Conservation (phyloP, 2,797 vertebrate genomes). For the Spondyliosoma cantharus region DNA sequence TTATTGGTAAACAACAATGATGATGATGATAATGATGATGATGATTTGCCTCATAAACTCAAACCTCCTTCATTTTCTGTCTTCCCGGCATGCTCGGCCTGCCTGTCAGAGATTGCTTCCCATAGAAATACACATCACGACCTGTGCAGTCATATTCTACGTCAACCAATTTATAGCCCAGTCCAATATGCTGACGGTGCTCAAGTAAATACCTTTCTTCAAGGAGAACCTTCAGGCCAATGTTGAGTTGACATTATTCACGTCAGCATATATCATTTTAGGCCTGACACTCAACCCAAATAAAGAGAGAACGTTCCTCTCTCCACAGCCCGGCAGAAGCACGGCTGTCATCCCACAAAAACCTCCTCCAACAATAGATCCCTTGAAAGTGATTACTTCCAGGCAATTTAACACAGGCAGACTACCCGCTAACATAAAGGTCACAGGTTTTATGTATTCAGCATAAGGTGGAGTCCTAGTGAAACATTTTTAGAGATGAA, state of each 20-base stretch:
- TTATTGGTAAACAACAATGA: constrained; percentile 1
- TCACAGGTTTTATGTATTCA: constrained; percentile 36
- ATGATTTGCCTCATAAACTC: constrained; percentile 31
- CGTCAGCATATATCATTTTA: constrained; percentile 58
- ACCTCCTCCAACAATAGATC: constrained; percentile 33
- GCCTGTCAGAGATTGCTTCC: constrained; percentile 47
- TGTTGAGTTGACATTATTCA: constrained; percentile 69
- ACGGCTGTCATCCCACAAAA: constrained; percentile 37
- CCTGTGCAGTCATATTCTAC: constrained; percentile 29
- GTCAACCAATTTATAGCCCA: constrained; percentile 51
- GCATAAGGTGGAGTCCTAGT: not conserved
- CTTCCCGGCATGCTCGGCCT: constrained; percentile 8
- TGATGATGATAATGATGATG: not conserved
- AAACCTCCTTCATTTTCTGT: not conserved
- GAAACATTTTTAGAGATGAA: constrained; percentile 1
- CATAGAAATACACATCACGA: constrained; percentile 40
- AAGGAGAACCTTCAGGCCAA: constrained; percentile 56
- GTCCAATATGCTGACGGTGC: constrained; percentile 67
- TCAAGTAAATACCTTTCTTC: constrained; percentile 52
- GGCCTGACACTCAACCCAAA: constrained; percentile 46
- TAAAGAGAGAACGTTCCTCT: constrained; percentile 40
- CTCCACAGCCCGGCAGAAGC: constrained; percentile 6
- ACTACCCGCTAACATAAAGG: constrained; percentile 14
- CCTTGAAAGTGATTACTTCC: constrained; percentile 40
- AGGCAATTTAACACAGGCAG: constrained; percentile 34